Percentiles rank a stretch among this genome's conserved stretches.
phyloP scores from a whole-genome alignment of 2,888 invertebrate species.

The Craniophora ligustri region DNA sequence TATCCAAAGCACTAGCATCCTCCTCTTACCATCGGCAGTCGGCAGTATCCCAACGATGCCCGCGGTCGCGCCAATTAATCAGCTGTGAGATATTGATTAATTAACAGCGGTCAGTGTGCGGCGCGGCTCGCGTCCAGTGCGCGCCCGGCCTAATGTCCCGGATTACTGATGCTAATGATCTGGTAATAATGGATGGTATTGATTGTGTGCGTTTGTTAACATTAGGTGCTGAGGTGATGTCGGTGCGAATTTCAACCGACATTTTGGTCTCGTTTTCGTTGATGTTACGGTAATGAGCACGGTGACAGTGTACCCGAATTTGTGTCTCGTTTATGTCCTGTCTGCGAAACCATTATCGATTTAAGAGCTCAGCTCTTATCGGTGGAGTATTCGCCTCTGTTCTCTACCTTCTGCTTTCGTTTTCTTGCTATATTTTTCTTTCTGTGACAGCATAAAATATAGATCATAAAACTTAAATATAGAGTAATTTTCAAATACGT shows the following conservation, averaged over 20 bases:
- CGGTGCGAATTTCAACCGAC: background rate
- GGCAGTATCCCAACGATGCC: constrained; percentile 48
- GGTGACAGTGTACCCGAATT: too few relatives aligned
- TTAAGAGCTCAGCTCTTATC: too few relatives aligned
- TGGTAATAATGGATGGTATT: constrained; percentile 40
- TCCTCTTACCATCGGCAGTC: constrained; percentile 16
- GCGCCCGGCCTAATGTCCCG: constrained; percentile 42
- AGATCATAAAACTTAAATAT: too few relatives aligned
- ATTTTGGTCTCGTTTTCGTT: background rate
- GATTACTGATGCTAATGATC: constrained; percentile 52
- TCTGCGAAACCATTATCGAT: too few relatives aligned
- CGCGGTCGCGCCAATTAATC: constrained; percentile 59
- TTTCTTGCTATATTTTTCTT: too few relatives aligned
- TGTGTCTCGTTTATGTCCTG: too few relatives aligned
- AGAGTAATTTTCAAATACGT: too few relatives aligned
- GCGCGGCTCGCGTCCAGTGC: constrained; percentile 36
- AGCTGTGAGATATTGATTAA: constrained; percentile 61
- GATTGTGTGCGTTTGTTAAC: constrained; percentile 29
- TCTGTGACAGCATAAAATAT: too few relatives aligned
- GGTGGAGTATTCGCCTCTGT: too few relatives aligned
- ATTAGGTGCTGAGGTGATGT: constrained; percentile 11
- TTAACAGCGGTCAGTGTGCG: constrained; percentile 50
- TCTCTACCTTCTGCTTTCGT: too few relatives aligned
- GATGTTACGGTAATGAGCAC: background rate
- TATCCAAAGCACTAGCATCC: constrained; percentile 17